Evolutionary conservation across 2,888 invertebrate genomes (phyloP), one percentile per base, ranked within the genome.

Genomic region (Hyles lineata): DNA sequence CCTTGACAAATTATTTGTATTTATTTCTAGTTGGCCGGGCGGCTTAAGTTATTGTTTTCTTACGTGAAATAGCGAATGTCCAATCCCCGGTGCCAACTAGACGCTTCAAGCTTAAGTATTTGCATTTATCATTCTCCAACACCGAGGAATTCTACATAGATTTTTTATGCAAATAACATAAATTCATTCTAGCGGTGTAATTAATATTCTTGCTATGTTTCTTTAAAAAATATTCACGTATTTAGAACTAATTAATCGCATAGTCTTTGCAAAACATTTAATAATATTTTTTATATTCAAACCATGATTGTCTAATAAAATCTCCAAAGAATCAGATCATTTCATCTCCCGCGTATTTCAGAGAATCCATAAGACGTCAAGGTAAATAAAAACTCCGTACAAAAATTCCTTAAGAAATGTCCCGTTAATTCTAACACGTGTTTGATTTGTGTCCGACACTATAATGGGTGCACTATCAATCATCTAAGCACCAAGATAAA

Each of bases 1-100:
- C 59, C 23, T 50, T 67, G 74, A 73, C 73, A 73, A 75, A 75
- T 71, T 72, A 70, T 72, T 73, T 72, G 58, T 43, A 71, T 69
- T 69, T 67, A 55, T 60, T 67, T 67, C 70, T 60, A 59, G 35
- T 59, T 35, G 50, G 50, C 70, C 60, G 7, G 21, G 23, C 69
- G 69, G 69, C 23, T n/a, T 67, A 29, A 25, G 43, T 25, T 71
- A 23, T 52, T 61, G 61, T 25, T 35, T n/a, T 61, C 61, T 59
- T 52, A 52, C 62, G 63, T 67, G 43, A 67, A 67, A 67, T 23
- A 35, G 63, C 21, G 43, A 43, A 63, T n/a, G 63, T 43, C 43
- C 63, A 43, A 63, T 21, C 63, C 35, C 43, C 25, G 7, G 50
- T 50, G 67, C 67, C 67, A 67, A 43, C 17, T 15, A 67, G 50